A percentile compares a stretch with the other conserved stretches of the same genome.
phyloP scores from a whole-genome alignment of 2,113 vertebrate genomes.

The Naja naja region DNA sequence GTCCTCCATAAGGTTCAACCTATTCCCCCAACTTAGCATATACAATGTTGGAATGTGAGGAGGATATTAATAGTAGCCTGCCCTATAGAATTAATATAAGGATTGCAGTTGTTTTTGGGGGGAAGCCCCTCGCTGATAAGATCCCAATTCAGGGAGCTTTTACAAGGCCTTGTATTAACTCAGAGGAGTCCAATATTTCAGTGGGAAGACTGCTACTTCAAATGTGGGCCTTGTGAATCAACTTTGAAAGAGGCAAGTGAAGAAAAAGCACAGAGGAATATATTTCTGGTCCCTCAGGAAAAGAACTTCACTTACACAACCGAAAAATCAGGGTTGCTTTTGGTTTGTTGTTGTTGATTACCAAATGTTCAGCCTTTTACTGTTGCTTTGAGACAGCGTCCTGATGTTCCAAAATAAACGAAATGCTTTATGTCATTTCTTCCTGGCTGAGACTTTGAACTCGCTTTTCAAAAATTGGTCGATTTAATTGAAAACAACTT shows the following conservation, averaged over 20 bases:
- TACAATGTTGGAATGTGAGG: not conserved
- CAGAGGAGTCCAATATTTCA: not conserved
- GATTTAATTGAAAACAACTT: conserved; percentile 32
- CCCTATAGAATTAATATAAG: not conserved
- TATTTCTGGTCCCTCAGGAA: not conserved
- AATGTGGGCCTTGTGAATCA: not conserved
- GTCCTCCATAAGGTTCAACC: not conserved
- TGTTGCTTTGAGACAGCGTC: conserved; percentile 28
- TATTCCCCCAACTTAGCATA: not conserved
- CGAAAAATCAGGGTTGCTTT: conserved; percentile 30
- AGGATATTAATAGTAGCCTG: too few relatives aligned
- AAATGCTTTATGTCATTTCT: conserved; percentile 48
- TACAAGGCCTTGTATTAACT: not conserved
- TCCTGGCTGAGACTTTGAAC: conserved; percentile 48
- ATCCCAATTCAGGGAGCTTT: not conserved
- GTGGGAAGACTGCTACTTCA: not conserved
- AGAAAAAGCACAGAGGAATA: not conserved
- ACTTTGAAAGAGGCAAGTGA: not conserved
- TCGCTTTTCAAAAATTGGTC: conserved; percentile 53
- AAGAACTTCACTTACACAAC: conserved; percentile 13
- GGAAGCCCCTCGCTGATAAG: not conserved
- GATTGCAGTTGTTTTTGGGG: not conserved
- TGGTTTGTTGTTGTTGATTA: not conserved
- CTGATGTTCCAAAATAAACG: conserved; percentile 48
- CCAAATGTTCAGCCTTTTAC: not conserved